Conservation (phyloP, 1,140 invertebrate genomes). For the Aphaenogaster rudis region DNA sequence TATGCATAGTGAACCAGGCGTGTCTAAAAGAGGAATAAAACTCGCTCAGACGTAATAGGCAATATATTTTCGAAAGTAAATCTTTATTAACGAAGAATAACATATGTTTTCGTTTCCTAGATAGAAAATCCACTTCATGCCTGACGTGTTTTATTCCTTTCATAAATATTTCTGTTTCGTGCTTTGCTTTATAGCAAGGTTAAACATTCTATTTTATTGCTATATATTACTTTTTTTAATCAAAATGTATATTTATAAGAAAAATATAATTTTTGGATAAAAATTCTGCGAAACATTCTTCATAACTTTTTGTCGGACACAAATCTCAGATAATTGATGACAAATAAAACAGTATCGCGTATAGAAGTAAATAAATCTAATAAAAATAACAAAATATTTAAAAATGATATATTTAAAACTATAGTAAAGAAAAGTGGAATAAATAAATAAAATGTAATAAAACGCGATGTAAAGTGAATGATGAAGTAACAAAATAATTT, state of each 20-base stretch:
- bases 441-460: background rate
- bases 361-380: background rate
- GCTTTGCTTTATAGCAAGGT: background rate
- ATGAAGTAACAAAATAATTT: background rate
- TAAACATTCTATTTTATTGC: slow-evolving; percentile 5
- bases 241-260: slow-evolving; percentile 13
- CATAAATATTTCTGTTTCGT: slow-evolving; percentile 13
- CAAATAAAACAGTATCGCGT: background rate
- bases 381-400: background rate
- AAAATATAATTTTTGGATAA: background rate
- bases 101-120: slow-evolving; percentile 6
- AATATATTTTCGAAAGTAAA: slow-evolving; percentile 15
- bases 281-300: background rate
- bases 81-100: slow-evolving; percentile 34
- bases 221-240: background rate
- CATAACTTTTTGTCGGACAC: background rate
- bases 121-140: slow-evolving; percentile 11
- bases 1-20: background rate
- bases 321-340: background rate
- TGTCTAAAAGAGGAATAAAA: slow-evolving; percentile 11
- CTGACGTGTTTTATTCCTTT: slow-evolving; percentile 9
- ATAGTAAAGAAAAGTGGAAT: background rate
- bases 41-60: background rate
- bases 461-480: background rate
- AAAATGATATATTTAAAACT: background rate